Evolutionary conservation across 2,888 invertebrate species (phyloP), one percentile per base, ranked within the genome.

Genomic region (Ichneumoninae sp.): DNA sequence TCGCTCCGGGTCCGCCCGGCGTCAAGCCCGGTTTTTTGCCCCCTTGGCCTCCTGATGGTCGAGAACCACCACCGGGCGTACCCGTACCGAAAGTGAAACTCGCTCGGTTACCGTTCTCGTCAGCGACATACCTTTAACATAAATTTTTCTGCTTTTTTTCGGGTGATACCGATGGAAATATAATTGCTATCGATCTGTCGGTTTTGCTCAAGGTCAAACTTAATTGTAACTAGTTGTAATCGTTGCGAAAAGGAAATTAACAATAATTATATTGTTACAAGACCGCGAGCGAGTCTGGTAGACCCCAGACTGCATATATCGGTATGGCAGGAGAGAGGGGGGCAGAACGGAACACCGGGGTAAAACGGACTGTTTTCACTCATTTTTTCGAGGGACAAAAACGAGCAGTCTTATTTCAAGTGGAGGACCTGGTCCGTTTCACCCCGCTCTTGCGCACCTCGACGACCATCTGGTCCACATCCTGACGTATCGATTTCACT

Each of bases 71-170:
- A 71, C 85, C 83, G 13, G 87, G 85, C 52, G 81, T 85, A 66
- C 89, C 89, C 7, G 89, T 89, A n/a, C 93, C 93, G 19, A 93
- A 90, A 8, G 89, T 91, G 81, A 93, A 93, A 80, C 93, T 93
- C 10, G 93, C 93, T 69, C 89, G 86, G 50, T 92, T 93, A 8
- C 93, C 93, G 77, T 93, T 93, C 77, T 93, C 93, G 60, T 93
- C 93, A 1, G 93, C 93, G 74, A 87, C 89, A 82, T 93, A 93
- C 81, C 93, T 93, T 86, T 0, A 71, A 87, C 69, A n/a, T 8
- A 81, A 10, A 26, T 50, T 16, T 71, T 19, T 19, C 54, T 13
- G 71, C 22, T 40, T 50, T 16, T 66, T 19, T 8, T 73, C 52
- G 30, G 10, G 13, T 26, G 10, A 26, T 13, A 60, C 16, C 10